Evolutionary conservation across 2,113 vertebrate genomes (phyloP).

Genomic region (Tragelaphus scriptus): DNA sequence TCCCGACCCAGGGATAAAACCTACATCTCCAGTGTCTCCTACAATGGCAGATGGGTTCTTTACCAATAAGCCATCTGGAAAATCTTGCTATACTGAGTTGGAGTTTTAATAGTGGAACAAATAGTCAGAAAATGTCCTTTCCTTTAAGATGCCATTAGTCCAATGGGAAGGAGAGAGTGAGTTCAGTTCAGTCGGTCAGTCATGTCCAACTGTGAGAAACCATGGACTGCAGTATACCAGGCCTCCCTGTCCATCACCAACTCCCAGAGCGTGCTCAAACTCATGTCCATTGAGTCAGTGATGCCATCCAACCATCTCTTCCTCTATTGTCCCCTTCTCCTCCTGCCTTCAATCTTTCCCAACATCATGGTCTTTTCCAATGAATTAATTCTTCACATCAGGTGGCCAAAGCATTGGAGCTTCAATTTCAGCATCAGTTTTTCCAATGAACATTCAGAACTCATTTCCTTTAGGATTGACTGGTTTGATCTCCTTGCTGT

Average conservation of each 20-base stretch:
- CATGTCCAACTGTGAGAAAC: not conserved
- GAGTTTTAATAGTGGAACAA: not conserved
- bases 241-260: not conserved
- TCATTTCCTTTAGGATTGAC: not conserved
- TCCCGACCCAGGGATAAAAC: not conserved
- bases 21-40: not conserved
- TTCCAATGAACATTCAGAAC: not conserved
- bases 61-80: not conserved
- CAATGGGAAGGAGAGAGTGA: not conserved
- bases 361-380: not conserved
- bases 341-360: not conserved
- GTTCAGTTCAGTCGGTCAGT: not conserved
- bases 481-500: not conserved
- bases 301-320: not conserved
- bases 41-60: not conserved
- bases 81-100: not conserved
- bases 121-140: not conserved
- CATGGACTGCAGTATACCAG: not conserved
- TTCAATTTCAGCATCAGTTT: not conserved
- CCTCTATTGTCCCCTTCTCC: not conserved
- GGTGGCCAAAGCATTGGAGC: not conserved
- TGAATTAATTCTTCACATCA: not conserved
- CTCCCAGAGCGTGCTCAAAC: rapidly evolving
- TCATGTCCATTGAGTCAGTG: not conserved
- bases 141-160: not conserved